Evolutionary conservation across 2,113 vertebrate species (phyloP).

Genomic region (Pitta sordida): DNA sequence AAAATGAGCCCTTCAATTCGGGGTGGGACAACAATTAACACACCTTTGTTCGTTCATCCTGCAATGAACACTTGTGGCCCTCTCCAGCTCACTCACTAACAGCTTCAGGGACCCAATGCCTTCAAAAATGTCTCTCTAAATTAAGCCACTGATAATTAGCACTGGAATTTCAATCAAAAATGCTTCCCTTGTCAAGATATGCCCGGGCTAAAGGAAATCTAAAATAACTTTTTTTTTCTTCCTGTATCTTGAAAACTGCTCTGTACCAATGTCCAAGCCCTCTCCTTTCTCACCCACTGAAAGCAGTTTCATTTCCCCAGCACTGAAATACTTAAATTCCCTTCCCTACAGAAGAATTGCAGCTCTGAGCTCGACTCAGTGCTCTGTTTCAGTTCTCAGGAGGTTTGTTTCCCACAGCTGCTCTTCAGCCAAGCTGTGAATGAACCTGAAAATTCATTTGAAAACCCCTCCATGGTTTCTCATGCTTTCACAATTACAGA

Average conservation of each 20-base stretch:
- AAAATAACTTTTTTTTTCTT: neutral
- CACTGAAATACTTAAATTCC: neutral
- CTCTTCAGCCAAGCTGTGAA: conserved; percentile 59
- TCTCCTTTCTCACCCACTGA: neutral
- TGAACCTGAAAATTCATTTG: conserved; percentile 64
- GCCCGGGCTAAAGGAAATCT: neutral
- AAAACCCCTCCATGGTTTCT: conserved; percentile 58
- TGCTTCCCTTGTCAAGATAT: neutral
- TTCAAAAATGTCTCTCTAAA: neutral
- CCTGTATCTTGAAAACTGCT: neutral
- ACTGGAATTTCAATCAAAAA: neutral
- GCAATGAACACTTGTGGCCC: neutral
- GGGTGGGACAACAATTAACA: neutral
- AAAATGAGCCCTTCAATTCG: neutral
- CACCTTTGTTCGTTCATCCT: neutral
- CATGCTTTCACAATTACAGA: conserved; percentile 47
- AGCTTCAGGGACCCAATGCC: neutral
- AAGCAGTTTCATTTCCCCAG: conserved; percentile 36
- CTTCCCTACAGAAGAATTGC: neutral
- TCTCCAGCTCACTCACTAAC: neutral
- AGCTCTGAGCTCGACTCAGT: neutral
- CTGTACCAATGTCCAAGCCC: neutral
- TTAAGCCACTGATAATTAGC: neutral
- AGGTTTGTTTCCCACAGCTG: conserved; percentile 62
- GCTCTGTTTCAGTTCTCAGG: conserved; percentile 51